Evolutionary conservation across 53 echinoderm and acorn worm species (phyloP), one percentile per base, ranked within the genome.

Genomic region (Antedon mediterranea): DNA sequence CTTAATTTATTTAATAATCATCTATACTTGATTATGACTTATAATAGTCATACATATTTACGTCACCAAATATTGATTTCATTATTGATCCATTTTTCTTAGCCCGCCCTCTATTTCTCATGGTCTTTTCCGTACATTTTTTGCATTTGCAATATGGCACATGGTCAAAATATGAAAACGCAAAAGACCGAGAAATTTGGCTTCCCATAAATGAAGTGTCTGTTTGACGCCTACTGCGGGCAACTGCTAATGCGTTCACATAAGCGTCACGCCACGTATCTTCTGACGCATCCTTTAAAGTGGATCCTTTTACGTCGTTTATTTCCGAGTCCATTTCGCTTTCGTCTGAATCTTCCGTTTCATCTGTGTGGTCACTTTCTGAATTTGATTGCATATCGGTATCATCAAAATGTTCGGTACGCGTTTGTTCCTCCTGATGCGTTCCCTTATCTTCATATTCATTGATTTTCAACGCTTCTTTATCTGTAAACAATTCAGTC

Each of bases 161-260:
- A 31, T 86, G 73, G 0, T 83, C 72, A 74, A 91, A 91, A 82
- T 91, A 91, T 0, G 91, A 91, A 74, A 88, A 91, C 5, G 91
- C 83, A 73, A 81, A 91, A 1, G 91, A 75, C 23, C 88, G 78
- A 0, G 88, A 83, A 13, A 77, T 78, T n/a, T 84, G 80, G 31
- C 78, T 82, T 4, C 75, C 79, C 26, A 88, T 80, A 29, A 83
- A 83, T 32, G 42, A 78, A 0, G 79, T 78, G 28, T 88, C 88
- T 28, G 41, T 29, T 32, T 81, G 85, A n/a, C 79, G 75, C 31
- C 86, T 81, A 28, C 76, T 80, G 27, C 91, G 81, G 27, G 91
- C 88, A 28, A 85, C 77, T 0, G 88, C 80, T 7, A 91, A 73
- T 20, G 91, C 91, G 3, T 81, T 71, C 5, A 78, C 33, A 75